Evolutionary conservation across 53 echinoderm and acorn worm genomes (phyloP), one percentile per base, ranked within the genome.

Genomic region (Arbacia lixula): DNA sequence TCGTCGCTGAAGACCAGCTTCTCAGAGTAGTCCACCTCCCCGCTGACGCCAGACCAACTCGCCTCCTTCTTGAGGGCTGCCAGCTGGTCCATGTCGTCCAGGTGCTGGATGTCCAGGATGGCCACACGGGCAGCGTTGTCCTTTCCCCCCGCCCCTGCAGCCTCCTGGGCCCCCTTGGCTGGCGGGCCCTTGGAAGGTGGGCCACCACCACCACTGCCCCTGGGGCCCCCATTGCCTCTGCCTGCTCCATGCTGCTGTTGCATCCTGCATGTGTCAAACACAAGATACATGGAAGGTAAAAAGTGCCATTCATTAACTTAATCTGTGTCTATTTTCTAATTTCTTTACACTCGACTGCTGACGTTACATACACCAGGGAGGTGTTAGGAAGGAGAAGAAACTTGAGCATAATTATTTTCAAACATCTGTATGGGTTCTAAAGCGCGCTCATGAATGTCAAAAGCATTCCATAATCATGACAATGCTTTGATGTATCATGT

Each of bases 1-100:
- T 96, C 96, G 62, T 96, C 96, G 58, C 96, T 96, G 67, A 96
- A 96, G 12, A 96, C 96, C 74, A 96, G 84, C 78, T 93, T 93
- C 62, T 93, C 96, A 1, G 93, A 91, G 85, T 96, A 96, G 66
- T 96, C 96, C 62, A 96, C 93, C 68, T 96, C 96, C 12, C 91
- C 91, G 10, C 91, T 93, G 53, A 90, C 93, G 33, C 89, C 88
- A 1, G 96, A 93, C 96, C 96, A 96, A 22, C 96, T 93, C 12
- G 87, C 93, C 16, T 87, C 75, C 2, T 55, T 78, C 68, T 90
- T 93, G 2, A 33, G 26, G 2, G 21, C 36, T 25, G 90, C 93
- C 37, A 96, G 36, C 19, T 57, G 53, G 54, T 96, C 96, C 55
- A 96, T 83, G 60, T 96, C 89, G 12, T 86, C 72, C 0, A 96